Percentiles rank a stretch among this genome's conserved stretches.
phyloP scores from a whole-genome alignment of 2,113 vertebrate species.

The Chauna torquata region DNA sequence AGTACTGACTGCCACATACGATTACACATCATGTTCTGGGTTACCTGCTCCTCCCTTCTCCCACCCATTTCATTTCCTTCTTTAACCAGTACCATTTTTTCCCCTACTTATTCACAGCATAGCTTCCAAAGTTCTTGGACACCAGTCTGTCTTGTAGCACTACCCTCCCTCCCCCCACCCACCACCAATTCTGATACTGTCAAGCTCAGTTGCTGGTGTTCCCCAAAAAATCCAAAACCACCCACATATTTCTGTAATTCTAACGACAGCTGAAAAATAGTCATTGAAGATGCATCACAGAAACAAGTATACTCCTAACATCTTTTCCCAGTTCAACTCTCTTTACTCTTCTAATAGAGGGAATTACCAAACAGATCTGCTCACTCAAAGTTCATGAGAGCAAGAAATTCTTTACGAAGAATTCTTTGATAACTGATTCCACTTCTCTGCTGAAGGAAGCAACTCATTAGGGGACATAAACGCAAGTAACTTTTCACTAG shows the following conservation, averaged over 20 bases:
- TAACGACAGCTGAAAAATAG: neutral
- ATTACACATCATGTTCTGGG: neutral
- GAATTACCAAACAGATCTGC: neutral
- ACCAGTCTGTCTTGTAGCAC: neutral
- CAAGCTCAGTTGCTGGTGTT: neutral
- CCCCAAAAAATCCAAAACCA: neutral
- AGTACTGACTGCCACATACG: fast-evolving
- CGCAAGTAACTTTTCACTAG: neutral
- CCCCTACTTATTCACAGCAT: neutral
- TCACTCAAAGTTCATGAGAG: neutral
- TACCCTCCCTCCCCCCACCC: neutral
- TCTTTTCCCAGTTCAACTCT: neutral
- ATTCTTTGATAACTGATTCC: neutral
- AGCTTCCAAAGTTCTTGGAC: neutral
- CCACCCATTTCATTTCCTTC: neutral
- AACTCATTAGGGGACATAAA: neutral
- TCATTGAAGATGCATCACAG: neutral
- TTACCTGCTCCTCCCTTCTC: neutral
- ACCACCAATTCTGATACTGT: neutral
- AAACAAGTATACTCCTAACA: neutral
- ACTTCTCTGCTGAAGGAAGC: neutral
- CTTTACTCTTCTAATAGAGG: neutral
- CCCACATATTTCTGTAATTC: neutral
- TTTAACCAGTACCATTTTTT: neutral
- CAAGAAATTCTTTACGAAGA: neutral